Base-by-base conservation (phyloP, 2,888 invertebrate species). In the Sclerodermus sp. region DNA sequence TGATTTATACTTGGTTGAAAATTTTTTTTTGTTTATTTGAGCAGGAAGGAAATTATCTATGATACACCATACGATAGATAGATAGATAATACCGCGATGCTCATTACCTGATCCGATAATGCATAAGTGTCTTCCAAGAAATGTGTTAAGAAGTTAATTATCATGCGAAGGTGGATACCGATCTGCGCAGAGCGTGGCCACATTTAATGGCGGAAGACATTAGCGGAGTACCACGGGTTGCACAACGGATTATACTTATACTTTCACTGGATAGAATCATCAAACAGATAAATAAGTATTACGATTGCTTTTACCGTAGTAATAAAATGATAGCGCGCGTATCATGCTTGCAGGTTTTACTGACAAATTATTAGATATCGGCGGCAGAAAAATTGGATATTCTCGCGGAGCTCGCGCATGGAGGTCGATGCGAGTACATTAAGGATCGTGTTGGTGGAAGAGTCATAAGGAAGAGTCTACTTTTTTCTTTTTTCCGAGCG, bases 201-300 rank as follows among this genome's bases (percentile, higher is more conserved):
- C 42, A 16, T 51, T 43, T 48, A 48, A 55, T 45, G 51, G 49
- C 49, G 56, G 56, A 57, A 60, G 57, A 58, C 53, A 48, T 57
- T 63, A 61, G 53, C 64, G 58, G 57, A 52, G 49, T 48, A 44
- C 53, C 42, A 44, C 30, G 39, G 53, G 55, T 54, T 51, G 55
- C 58, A 49, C 51, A 58, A 63, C 55, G 60, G 57, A 49, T 55
- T 58, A 60, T 64, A 61, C 62, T 55, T 58, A 60, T 64, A 61
- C 62, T 62, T 66, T 67, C 62, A 63, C 61, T 56, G 53, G 47
- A 60, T 48, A 51, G 60, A 67, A 66, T 64, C 63, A 63, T 68
- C 67, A 68, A 67, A 62, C 66, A 65, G 61, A 56, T 59, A 67
- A 68, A 60, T 67, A 61, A 67, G 61, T 59, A 60, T 58, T 42